Percentiles rank a stretch among this genome's conserved stretches.
phyloP scores from a whole-genome alignment of 2,888 invertebrate genomes.

The Acleris holmiana region DNA sequence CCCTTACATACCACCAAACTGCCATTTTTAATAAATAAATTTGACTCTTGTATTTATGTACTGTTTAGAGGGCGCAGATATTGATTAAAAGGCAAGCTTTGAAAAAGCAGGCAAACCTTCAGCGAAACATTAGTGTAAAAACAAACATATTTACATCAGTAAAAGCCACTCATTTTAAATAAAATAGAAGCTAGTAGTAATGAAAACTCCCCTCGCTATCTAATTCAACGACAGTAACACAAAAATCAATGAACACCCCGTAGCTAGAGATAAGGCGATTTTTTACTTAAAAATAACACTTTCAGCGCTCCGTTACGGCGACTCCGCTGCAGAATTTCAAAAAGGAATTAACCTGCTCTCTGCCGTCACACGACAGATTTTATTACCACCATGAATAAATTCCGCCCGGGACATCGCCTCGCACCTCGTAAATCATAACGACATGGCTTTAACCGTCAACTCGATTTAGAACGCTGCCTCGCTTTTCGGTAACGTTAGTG shows the following conservation, averaged over 20 bases:
- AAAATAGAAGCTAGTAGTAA: no score
- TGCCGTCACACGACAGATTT: conserved; percentile 71
- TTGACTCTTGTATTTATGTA: no score
- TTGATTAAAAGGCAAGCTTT: no score
- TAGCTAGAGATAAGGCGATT: conserved; percentile 21
- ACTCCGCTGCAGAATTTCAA: conserved; percentile 56
- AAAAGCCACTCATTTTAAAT: no score
- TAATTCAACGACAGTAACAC: conserved; percentile 12
- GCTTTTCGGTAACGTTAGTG: conserved; percentile 40
- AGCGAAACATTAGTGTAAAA: no score
- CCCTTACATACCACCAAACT: no score
- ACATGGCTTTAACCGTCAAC: conserved; percentile 61
- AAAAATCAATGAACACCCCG: conserved; percentile 24
- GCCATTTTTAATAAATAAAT: no score
- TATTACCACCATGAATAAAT: conserved; percentile 81
- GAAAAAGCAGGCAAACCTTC: no score
- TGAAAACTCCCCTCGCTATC: not conserved
- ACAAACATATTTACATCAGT: no score
- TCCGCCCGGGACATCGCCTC: conserved; percentile 61
- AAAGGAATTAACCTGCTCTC: conserved; percentile 68
- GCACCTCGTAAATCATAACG: conserved; percentile 71
- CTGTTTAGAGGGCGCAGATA: no score
- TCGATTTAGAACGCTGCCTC: conserved; percentile 58
- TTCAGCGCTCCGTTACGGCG: conserved; percentile 19
- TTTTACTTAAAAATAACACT: conserved; percentile 35